Evolutionary conservation across 1,140 invertebrate species (phyloP).

Genomic region (Triops longicaudatus): DNA sequence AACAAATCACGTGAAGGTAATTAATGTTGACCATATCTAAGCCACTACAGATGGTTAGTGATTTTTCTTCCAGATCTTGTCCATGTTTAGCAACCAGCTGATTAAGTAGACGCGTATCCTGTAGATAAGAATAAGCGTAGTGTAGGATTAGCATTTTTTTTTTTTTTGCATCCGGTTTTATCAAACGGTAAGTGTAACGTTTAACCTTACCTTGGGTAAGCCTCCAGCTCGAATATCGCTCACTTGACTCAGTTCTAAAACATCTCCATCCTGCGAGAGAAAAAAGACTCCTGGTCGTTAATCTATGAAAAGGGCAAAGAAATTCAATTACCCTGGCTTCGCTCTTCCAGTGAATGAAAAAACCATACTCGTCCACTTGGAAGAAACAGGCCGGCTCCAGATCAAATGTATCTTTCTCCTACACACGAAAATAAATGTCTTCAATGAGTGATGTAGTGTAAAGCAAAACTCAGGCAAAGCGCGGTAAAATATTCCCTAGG

Average conservation of each 20-base stretch:
- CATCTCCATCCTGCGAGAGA: conserved; percentile 74
- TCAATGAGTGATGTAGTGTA: neutral
- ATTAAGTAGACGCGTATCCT: conserved; percentile 76
- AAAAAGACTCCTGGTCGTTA: neutral
- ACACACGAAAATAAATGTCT: conserved; percentile 30
- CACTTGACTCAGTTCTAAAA: conserved; percentile 92
- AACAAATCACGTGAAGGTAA: conserved; percentile 93
- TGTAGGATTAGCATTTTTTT: too few species aligned
- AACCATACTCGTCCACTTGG: conserved; percentile 96
- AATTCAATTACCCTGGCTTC: conserved; percentile 70
- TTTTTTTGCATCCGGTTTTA: conserved; percentile 26
- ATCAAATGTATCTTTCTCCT: conserved; percentile 81
- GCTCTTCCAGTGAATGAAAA: conserved; percentile 99
- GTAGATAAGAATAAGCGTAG: conserved; percentile 30
- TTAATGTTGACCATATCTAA: conserved; percentile 98
- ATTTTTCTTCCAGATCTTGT: conserved; percentile 80
- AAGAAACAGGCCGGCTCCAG: conserved; percentile 81
- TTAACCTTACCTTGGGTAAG: conserved; percentile 61
- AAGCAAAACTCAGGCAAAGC: neutral
- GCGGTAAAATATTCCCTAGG: neutral
- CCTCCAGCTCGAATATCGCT: conserved; percentile 88
- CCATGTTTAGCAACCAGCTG: conserved; percentile 71
- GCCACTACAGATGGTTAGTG: conserved; percentile 96
- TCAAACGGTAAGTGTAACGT: neutral
- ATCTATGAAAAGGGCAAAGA: conserved; percentile 11